Evolutionary conservation across 2,113 vertebrate species (phyloP).

Genomic region (Cyrtonyx montezumae): DNA sequence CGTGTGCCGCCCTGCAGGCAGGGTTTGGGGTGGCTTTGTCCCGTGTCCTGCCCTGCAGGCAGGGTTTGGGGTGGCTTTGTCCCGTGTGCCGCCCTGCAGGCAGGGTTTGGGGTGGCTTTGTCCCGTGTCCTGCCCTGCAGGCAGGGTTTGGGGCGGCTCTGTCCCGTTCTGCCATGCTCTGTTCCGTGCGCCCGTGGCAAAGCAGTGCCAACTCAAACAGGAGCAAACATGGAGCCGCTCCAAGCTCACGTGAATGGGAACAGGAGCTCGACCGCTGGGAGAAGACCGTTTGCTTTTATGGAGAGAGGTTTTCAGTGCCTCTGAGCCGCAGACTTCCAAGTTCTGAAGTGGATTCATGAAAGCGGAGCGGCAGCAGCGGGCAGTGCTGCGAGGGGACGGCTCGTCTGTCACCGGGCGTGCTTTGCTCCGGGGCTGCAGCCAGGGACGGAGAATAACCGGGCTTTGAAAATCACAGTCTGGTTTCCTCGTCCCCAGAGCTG

Average conservation of each 20-base stretch:
- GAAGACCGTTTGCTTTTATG: neutral
- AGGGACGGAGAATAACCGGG: neutral
- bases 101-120: too few species aligned
- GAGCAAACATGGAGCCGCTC: neutral
- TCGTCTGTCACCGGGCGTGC: neutral
- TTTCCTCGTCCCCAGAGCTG: too few species aligned
- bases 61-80: too few species aligned
- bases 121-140: too few species aligned
- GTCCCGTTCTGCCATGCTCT: neutral
- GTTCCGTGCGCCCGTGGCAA: neutral
- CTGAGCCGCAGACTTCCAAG: conserved; percentile 10
- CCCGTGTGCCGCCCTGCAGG: too few species aligned
- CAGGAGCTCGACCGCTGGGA: neutral
- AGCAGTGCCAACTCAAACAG: neutral
- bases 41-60: too few species aligned
- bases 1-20: too few species aligned
- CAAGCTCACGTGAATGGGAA: neutral
- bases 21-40: too few species aligned
- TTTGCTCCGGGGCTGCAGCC: rapidly evolving
- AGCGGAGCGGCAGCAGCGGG: neutral
- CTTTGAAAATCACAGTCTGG: neutral
- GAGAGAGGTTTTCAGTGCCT: neutral
- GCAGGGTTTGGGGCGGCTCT: too few species aligned
- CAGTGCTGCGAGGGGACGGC: neutral
- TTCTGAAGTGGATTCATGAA: neutral